phyloP scores from a whole-genome alignment of 2,797 vertebrate species.

The Anabas testudineus region DNA sequence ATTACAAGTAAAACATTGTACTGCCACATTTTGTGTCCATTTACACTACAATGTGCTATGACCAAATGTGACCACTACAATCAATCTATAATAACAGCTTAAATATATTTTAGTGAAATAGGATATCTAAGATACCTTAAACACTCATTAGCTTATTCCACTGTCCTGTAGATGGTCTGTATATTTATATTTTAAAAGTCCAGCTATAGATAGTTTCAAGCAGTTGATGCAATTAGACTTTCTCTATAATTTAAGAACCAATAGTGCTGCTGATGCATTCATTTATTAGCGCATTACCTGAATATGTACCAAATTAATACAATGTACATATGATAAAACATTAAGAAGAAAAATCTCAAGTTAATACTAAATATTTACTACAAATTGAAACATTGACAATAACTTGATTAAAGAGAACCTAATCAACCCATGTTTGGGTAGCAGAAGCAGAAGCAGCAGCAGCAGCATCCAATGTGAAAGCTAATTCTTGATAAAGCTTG shows the following conservation, averaged over 20 bases:
- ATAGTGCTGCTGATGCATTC: background rate
- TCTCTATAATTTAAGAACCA: background rate
- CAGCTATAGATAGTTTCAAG: background rate
- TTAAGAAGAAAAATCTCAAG: slow-evolving; percentile 2
- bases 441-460: slow-evolving; percentile 10
- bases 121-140: background rate
- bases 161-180: background rate
- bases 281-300: background rate
- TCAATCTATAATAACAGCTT: slow-evolving; percentile 4
- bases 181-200: background rate
- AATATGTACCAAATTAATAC: slow-evolving; percentile 17
- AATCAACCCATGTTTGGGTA: slow-evolving; percentile 1
- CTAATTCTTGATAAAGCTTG: slow-evolving; percentile 14
- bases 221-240: background rate
- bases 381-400: background rate
- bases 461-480: slow-evolving; percentile 10
- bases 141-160: background rate
- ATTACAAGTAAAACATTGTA: background rate
- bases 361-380: too few relatives aligned
- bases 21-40: background rate
- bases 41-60: background rate
- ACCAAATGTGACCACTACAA: slow-evolving; percentile 35
- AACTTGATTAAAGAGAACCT: background rate
- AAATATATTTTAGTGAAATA: background rate
- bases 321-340: background rate